A percentile compares a stretch with the other conserved stretches of the same genome.
Evolutionary conservation across 2,888 invertebrate species (phyloP).

Genomic region (Norana najaformis): DNA sequence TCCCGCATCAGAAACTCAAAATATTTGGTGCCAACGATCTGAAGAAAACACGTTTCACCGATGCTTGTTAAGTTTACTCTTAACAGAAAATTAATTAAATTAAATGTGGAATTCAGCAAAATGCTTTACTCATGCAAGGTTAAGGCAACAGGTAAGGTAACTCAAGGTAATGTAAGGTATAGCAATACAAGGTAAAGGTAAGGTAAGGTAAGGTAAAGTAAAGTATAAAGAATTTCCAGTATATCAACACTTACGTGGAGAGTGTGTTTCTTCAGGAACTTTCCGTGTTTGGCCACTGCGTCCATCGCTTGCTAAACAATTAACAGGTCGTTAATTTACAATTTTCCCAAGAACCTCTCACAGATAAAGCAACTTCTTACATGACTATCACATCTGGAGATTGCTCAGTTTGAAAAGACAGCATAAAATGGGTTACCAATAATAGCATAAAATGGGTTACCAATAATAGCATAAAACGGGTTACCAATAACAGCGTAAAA

Average conservation of each 20-base stretch:
- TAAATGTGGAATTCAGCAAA: not conserved
- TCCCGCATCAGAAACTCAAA: constrained; percentile 76
- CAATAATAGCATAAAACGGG: not conserved
- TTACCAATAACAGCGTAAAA: not conserved
- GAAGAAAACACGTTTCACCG: constrained; percentile 42
- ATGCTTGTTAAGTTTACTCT: not conserved
- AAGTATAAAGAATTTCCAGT: not conserved
- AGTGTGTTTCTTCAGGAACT: constrained; percentile 69
- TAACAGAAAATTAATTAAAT: not conserved
- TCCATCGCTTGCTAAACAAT: constrained; percentile 78
- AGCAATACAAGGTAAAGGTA: not conserved
- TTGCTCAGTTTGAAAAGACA: no score
- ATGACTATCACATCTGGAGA: no score
- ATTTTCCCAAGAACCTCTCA: not conserved
- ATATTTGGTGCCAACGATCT: constrained; percentile 75
- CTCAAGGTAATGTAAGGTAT: not conserved
- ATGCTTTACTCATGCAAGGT: no score
- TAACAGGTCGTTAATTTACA: not conserved
- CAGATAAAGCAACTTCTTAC: not conserved
- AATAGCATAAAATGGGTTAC: not conserved
- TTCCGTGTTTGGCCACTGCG: constrained; percentile 73
- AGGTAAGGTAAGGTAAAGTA: not conserved
- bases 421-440: no score
- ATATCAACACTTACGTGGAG: constrained; percentile 55
- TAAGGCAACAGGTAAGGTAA: no score